Base-by-base conservation (phyloP, 1,140 invertebrate species). In the Apolygus lucorum region DNA sequence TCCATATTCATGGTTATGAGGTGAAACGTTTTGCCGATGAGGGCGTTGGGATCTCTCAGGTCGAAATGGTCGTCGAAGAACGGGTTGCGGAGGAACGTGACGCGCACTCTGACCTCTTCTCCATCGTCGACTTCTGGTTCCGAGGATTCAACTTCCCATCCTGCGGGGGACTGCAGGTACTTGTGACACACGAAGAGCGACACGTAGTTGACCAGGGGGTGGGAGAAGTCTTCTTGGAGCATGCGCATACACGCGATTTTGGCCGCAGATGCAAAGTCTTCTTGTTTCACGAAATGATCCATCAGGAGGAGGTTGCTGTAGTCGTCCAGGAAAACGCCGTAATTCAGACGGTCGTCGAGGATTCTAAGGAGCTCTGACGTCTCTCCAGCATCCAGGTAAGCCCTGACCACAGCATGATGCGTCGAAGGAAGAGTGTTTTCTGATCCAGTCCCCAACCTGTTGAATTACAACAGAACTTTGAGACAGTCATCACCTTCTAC, bases 41-140 rank as follows among this genome's bases (percentile, higher is more conserved):
- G 78, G 76, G 85, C 81, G 49, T 81, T 77, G 8, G 85, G 82
- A 73, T 92, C 84, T 69, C 77, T 82, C 1, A 93, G 78, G 79
- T 95, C 91, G 81, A 95, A 93, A 79, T 96, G 92, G 77, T 91
- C 87, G 81, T 96, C 93, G 79, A 88, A 88, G 77, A 82, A 90
- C 1, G 86, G 85, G 77, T 95, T 95, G 75, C 89, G 84, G 29
- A 97, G 71, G 78, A 85, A 96, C 59, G 81, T 81, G 0, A 96
- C 87, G 68, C 92, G 82, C 0, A 94, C 81, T 82, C 90, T 91
- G 21, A 88, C 81, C 80, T 89, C 88, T 76, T 89, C 88, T 66
- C 78, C 76, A 13, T 76, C 73, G 17, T 76, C 73, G 22, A 77
- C 74, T 29, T 76, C 78, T 29, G 76, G 74, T 74, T 83, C 78